phyloP scores from a whole-genome alignment of 2,113 vertebrate species.

The Rana temporaria region DNA sequence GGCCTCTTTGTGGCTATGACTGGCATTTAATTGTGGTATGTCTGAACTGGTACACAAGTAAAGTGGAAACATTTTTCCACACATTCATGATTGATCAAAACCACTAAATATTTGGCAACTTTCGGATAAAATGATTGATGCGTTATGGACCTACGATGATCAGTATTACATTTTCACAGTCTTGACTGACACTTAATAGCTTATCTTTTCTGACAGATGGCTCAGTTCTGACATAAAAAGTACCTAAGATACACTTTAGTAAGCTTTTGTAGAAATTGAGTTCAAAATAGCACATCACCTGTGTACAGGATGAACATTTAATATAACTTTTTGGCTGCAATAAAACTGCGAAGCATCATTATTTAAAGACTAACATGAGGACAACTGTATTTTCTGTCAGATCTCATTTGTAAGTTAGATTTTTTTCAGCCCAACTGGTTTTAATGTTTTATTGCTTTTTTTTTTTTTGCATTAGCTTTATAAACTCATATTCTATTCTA shows the following conservation, averaged over 20 bases:
- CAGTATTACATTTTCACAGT: slow-evolving; percentile 52
- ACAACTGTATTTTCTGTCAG: not conserved
- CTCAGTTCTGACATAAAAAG: slow-evolving; percentile 46
- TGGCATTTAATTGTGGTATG: slow-evolving; percentile 52
- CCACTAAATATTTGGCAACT: slow-evolving; percentile 50
- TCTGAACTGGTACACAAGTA: slow-evolving; percentile 32
- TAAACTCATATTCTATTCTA: not conserved
- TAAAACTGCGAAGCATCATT: not conserved
- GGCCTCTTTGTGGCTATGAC: slow-evolving; percentile 27
- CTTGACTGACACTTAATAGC: slow-evolving; percentile 53
- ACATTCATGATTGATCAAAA: slow-evolving; percentile 45
- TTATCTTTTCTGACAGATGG: slow-evolving; percentile 55
- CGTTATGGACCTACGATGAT: slow-evolving; percentile 35
- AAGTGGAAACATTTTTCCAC: slow-evolving; percentile 35
- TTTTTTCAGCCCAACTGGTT: not conserved
- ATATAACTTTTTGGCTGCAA: slow-evolving; percentile 11
- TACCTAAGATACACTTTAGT: slow-evolving; percentile 40
- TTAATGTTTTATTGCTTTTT: not conserved
- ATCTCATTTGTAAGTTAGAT: not conserved
- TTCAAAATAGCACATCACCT: slow-evolving; percentile 48
- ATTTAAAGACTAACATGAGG: not conserved
- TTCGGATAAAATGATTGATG: slow-evolving; percentile 51
- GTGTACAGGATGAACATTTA: slow-evolving; percentile 33
- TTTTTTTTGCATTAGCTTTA: not conserved
- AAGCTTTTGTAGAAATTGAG: slow-evolving; percentile 51